These are phyloP conservation scores for Colossoma macropomum DNA, from an alignment of 2,113 vertebrate genomes.

Conservation along the genomic window DNA sequence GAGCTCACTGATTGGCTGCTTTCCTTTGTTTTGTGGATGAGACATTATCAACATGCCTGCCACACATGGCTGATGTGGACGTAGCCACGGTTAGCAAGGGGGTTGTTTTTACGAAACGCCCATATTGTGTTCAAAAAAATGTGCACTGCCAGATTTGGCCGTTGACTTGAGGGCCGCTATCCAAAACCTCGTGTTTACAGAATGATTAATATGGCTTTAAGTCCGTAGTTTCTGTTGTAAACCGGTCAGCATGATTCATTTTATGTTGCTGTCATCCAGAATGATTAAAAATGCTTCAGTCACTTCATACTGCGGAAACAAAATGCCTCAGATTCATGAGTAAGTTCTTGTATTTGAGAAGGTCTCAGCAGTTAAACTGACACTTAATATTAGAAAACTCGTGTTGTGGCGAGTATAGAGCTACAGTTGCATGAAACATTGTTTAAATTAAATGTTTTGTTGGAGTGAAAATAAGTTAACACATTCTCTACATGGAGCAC, in stretches of 20 bases:
- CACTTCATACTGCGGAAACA: too few relatives aligned
- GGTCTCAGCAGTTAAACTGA: too few relatives aligned
- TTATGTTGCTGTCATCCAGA: not conserved
- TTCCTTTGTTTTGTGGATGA: slow-evolving; percentile 1
- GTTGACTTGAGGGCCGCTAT: not conserved
- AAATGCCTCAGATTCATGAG: too few relatives aligned
- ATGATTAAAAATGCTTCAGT: too few relatives aligned
- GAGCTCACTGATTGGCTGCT: slow-evolving; percentile 1
- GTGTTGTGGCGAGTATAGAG: too few relatives aligned
- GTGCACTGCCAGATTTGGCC: not conserved
- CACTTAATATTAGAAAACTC: too few relatives aligned
- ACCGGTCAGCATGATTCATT: not conserved
- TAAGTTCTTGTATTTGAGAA: too few relatives aligned
- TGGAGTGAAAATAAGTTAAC: too few relatives aligned
- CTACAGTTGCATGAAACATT: too few relatives aligned
- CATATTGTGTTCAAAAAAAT: slow-evolving; percentile 1
- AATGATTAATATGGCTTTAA: not conserved
- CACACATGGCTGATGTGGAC: not conserved
- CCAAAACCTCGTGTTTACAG: not conserved
- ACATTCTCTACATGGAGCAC: too few relatives aligned
- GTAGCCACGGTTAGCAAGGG: not conserved
- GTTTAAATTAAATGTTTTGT: too few relatives aligned
- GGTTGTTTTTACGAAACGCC: not conserved
- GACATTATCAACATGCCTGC: not conserved
- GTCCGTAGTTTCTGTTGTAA: not conserved